Percentiles rank a stretch among this genome's conserved stretches.
Evolutionary conservation across 2,113 vertebrate species (phyloP).

Genomic region (Oncorhynchus clarkii): DNA sequence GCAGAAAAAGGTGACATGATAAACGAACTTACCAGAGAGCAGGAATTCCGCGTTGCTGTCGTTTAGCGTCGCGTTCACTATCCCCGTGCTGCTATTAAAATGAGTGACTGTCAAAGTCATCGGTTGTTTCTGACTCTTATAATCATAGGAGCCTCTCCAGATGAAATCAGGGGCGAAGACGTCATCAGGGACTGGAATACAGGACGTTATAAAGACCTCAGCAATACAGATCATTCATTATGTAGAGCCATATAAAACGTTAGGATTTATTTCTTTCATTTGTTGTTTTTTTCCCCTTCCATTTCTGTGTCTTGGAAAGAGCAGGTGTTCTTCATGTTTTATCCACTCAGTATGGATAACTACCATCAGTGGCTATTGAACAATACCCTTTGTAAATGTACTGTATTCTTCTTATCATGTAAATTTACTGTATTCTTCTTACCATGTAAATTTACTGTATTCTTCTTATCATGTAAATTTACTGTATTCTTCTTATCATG

Average conservation of each 20-base stretch:
- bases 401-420: too few relatives aligned
- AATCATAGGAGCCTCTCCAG: slow-evolving; percentile 97
- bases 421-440: slow-evolving; percentile 30
- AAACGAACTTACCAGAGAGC: slow-evolving; percentile 85
- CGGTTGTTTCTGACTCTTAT: slow-evolving; percentile 91
- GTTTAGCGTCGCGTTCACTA: slow-evolving; percentile 91
- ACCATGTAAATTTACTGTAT: too few relatives aligned
- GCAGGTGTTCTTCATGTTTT: too few relatives aligned
- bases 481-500: too few relatives aligned
- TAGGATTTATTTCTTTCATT: background rate
- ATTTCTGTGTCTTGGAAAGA: too few relatives aligned
- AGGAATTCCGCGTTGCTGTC: slow-evolving; percentile 89
- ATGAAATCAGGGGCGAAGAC: slow-evolving; percentile 92
- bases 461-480: too few relatives aligned
- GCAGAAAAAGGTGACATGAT: slow-evolving; percentile 45
- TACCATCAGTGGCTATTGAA: too few relatives aligned
- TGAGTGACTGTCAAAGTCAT: slow-evolving; percentile 90
- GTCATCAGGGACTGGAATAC: slow-evolving; percentile 87
- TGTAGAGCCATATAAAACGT: background rate
- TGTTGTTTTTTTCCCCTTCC: background rate
- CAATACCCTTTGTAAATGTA: too few relatives aligned
- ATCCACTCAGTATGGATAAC: too few relatives aligned
- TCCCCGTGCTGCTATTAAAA: slow-evolving; percentile 89
- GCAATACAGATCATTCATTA: background rate
- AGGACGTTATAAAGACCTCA: slow-evolving; percentile 12